These are phyloP conservation scores for Sternotherus odoratus DNA, from an alignment of 2,797 vertebrate species.

Conservation along the genomic window DNA sequence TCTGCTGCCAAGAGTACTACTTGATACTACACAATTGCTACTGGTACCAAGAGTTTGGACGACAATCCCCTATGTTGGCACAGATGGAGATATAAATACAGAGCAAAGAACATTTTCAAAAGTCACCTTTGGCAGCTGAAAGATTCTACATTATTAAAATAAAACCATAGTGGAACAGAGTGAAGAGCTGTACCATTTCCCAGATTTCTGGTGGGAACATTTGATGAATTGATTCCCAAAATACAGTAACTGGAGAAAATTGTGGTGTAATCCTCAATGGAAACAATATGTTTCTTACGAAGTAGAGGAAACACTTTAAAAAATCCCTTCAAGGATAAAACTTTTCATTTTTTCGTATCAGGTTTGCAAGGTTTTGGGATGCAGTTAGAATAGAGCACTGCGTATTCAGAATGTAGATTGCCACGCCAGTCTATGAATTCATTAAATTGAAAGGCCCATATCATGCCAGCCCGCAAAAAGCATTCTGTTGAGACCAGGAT, in stretches of 20 bases:
- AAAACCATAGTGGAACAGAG: slow-evolving; percentile 69
- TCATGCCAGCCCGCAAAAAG: neutral
- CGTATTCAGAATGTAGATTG: neutral
- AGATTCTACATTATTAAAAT: slow-evolving; percentile 69
- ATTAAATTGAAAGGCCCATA: rapidly evolving
- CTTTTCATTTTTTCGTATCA: rapidly evolving
- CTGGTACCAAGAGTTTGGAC: slow-evolving; percentile 23
- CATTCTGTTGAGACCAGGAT: rapidly evolving
- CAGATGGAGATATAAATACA: slow-evolving; percentile 41
- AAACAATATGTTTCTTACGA: neutral
- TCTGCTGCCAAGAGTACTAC: slow-evolving; percentile 23
- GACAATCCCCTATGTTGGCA: slow-evolving; percentile 53
- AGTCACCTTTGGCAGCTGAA: slow-evolving; percentile 62
- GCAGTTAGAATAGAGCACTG: neutral
- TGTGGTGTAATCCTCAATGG: slow-evolving; percentile 40
- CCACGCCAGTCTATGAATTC: neutral
- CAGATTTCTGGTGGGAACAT: slow-evolving; percentile 68
- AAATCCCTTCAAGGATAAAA: neutral
- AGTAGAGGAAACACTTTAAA: neutral
- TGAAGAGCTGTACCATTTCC: slow-evolving; percentile 69
- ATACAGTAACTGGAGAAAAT: slow-evolving; percentile 57
- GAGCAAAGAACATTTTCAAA: slow-evolving; percentile 34
- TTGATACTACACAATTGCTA: slow-evolving; percentile 10
- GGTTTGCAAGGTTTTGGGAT: neutral
- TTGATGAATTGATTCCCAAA: slow-evolving; percentile 64